A percentile compares a stretch with the other conserved stretches of the same genome.
These are phyloP conservation scores for Rhodinocichla rosea DNA, from an alignment of 2,113 vertebrate genomes.

Conservation along the genomic window DNA sequence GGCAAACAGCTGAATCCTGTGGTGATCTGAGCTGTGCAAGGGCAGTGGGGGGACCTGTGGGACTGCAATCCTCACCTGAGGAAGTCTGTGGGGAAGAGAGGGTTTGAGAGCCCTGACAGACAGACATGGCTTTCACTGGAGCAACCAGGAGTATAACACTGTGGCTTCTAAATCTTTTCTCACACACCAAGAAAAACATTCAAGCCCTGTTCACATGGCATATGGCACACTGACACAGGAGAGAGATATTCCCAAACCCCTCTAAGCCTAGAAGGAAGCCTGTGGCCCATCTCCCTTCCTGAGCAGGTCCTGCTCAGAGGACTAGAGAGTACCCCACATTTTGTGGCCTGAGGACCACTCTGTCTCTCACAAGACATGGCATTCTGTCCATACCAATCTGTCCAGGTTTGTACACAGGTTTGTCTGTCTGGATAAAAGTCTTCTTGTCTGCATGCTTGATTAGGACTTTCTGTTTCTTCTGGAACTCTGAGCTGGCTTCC, in stretches of 20 bases:
- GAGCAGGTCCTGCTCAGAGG: background rate
- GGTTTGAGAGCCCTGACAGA: background rate
- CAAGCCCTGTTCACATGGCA: background rate
- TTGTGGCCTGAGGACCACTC: background rate
- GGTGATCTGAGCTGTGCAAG: background rate
- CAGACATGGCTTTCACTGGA: background rate
- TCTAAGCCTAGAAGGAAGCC: background rate
- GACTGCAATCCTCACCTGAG: background rate
- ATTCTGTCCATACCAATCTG: slow-evolving; percentile 43
- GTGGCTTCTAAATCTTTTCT: background rate
- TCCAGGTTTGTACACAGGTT: slow-evolving; percentile 56
- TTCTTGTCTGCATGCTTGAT: slow-evolving; percentile 16
- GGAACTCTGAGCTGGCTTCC: slow-evolving; percentile 18
- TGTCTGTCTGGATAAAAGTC: slow-evolving; percentile 64
- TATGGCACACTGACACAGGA: rapidly evolving
- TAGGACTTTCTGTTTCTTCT: slow-evolving; percentile 52
- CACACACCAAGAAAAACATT: background rate
- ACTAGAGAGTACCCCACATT: background rate
- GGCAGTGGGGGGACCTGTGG: background rate
- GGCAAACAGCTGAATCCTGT: background rate
- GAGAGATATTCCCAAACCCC: background rate
- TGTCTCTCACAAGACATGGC: background rate
- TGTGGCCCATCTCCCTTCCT: background rate
- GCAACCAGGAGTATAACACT: background rate
- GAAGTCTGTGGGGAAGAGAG: background rate